Conservation (phyloP, 1,140 invertebrate genomes). For the Harlomillsia oculata region DNA sequence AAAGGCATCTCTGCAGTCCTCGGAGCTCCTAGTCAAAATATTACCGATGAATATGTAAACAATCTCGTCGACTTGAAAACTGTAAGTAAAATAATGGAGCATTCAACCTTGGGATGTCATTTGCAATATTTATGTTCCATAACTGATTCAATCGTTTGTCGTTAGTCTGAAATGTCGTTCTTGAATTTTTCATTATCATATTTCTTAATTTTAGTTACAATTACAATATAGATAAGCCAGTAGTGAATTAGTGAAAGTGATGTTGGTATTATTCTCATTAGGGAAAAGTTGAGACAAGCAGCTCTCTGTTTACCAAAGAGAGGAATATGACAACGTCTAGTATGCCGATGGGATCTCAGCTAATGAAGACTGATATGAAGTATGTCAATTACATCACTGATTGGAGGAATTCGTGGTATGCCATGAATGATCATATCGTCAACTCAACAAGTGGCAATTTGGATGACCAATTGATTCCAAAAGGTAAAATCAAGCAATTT, state of each 20-base stretch:
- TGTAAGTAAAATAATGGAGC: too few species aligned
- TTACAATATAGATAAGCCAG: too few species aligned
- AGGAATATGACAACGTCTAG: background rate
- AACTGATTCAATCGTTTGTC: too few species aligned
- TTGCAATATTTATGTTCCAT: too few species aligned
- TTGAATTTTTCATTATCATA: too few species aligned
- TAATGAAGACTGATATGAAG: conserved; percentile 24
- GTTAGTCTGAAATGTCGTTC: too few species aligned
- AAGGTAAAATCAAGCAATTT: conserved; percentile 3
- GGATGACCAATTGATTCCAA: conserved; percentile 21
- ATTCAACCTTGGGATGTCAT: too few species aligned
- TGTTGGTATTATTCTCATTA: too few species aligned
- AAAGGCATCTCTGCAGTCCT: conserved; percentile 10
- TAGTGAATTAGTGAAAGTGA: too few species aligned
- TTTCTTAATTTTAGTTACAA: too few species aligned
- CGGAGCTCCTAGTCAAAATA: background rate
- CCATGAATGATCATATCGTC: conserved; percentile 21
- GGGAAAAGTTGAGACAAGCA: conserved; percentile 13
- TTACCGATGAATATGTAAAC: conserved; percentile 7
- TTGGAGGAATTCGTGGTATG: conserved; percentile 13
- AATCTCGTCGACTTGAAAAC: too few species aligned
- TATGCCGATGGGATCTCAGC: conserved; percentile 9
- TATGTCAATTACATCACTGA: conserved; percentile 19
- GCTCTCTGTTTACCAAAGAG: conserved; percentile 14
- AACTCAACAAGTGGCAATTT: conserved; percentile 16